Evolutionary conservation across 2,113 vertebrate genomes (phyloP).

Genomic region (Podocnemis expansa): DNA sequence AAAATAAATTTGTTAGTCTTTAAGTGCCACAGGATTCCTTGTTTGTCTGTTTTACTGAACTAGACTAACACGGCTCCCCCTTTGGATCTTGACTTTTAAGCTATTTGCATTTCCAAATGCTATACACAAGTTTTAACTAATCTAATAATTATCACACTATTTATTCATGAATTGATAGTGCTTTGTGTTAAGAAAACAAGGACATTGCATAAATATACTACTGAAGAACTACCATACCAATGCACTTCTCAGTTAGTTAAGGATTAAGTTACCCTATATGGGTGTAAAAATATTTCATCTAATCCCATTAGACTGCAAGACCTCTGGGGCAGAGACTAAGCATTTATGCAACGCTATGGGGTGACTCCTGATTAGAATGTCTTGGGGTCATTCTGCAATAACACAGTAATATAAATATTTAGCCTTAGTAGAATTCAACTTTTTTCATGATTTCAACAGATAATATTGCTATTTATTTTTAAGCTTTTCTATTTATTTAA

Average conservation of each 20-base stretch:
- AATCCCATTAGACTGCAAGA: not conserved
- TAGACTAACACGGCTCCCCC: too few species aligned
- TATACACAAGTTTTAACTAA: slow-evolving; percentile 40
- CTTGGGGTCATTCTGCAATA: too few species aligned
- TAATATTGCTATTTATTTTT: not conserved
- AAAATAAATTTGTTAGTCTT: too few species aligned
- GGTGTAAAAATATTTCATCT: not conserved
- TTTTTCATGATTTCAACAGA: not conserved
- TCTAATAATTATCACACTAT: slow-evolving; percentile 59
- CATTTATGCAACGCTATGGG: not conserved
- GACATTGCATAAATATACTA: not conserved
- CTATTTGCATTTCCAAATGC: slow-evolving; percentile 43
- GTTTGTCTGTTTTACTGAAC: too few species aligned
- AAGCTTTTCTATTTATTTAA: not conserved
- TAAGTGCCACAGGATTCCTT: too few species aligned
- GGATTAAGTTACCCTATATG: not conserved
- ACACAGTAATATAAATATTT: not conserved
- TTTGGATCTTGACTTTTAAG: too few species aligned
- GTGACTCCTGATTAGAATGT: not conserved
- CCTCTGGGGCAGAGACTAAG: not conserved
- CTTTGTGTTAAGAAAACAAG: not conserved
- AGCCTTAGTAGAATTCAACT: not conserved
- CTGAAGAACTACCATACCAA: not conserved
- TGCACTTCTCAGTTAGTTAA: not conserved
- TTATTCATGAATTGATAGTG: slow-evolving; percentile 57